A percentile compares a stretch with the other conserved stretches of the same genome.
Evolutionary conservation across 2,888 invertebrate genomes (phyloP).

Genomic region (Lithophane ornitopus): DNA sequence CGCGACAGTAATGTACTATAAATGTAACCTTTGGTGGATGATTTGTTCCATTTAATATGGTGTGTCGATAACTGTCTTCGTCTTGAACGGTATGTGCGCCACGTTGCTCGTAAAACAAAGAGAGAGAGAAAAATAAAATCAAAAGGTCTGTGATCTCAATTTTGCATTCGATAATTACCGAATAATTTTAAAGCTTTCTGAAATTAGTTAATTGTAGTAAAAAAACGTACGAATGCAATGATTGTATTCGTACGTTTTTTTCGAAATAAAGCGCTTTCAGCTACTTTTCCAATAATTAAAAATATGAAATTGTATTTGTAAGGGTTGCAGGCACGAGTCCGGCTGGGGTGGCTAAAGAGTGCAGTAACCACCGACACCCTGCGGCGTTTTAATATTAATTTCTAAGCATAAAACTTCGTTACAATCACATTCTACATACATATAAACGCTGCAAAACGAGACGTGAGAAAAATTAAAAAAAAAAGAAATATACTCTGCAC

Average conservation of each 20-base stretch:
- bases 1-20: no score
- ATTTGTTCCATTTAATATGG: conserved; percentile 9
- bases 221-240: no score
- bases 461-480: no score
- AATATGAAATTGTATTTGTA: background rate
- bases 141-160: background rate
- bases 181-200: background rate
- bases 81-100: conserved; percentile 7
- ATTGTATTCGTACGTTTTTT: background rate
- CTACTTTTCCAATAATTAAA: background rate
- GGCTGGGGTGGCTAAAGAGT: background rate
- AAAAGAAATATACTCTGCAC: background rate
- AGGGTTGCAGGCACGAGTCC: background rate
- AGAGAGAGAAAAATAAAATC: background rate
- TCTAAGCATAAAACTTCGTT: background rate
- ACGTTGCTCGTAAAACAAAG: conserved; percentile 12
- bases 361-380: background rate
- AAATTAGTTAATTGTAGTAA: background rate
- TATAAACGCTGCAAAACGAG: background rate
- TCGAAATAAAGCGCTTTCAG: background rate
- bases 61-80: conserved; percentile 18
- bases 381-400: background rate
- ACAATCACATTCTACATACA: background rate
- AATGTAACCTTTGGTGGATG: conserved; percentile 1
- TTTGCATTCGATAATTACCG: background rate